Evolutionary conservation across 2,113 vertebrate genomes (phyloP).

Genomic region (Orycteropus afer): DNA sequence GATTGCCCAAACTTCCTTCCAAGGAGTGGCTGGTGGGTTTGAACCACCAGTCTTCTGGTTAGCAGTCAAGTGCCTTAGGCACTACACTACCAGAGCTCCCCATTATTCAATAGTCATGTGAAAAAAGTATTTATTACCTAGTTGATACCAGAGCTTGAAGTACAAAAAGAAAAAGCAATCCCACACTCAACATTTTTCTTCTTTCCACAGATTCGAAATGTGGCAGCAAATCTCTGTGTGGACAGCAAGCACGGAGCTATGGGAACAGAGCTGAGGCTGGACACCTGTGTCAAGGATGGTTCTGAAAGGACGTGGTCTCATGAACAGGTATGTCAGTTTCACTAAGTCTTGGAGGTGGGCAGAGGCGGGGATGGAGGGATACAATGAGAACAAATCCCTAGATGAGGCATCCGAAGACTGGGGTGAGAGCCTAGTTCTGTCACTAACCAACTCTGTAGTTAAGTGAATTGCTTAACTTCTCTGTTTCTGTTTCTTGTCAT

Average conservation of each 20-base stretch:
- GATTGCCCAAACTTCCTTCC: too few relatives aligned
- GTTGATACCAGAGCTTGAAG: neutral
- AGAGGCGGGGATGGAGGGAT: fast-evolving
- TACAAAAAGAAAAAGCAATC: neutral
- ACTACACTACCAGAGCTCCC: too few relatives aligned
- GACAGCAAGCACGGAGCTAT: conserved; percentile 93
- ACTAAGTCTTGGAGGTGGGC: fast-evolving
- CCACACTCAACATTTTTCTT: neutral
- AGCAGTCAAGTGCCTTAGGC: too few relatives aligned
- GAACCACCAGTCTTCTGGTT: too few relatives aligned
- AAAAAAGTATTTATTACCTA: neutral
- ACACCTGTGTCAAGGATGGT: conserved; percentile 92
- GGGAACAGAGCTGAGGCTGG: conserved; percentile 90
- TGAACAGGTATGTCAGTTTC: conserved; percentile 87
- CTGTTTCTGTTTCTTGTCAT: neutral
- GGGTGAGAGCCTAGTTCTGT: fast-evolving
- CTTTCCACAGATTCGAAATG: conserved; percentile 88
- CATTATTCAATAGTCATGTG: neutral
- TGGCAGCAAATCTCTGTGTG: conserved; percentile 91
- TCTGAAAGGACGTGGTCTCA: conserved; percentile 94
- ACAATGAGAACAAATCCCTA: too few relatives aligned
- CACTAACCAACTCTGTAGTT: neutral
- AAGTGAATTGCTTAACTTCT: neutral
- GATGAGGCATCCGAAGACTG: fast-evolving
- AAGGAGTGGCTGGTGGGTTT: too few relatives aligned